phyloP scores from a whole-genome alignment of 2,113 vertebrate genomes.

The Ictalurus furcatus region DNA sequence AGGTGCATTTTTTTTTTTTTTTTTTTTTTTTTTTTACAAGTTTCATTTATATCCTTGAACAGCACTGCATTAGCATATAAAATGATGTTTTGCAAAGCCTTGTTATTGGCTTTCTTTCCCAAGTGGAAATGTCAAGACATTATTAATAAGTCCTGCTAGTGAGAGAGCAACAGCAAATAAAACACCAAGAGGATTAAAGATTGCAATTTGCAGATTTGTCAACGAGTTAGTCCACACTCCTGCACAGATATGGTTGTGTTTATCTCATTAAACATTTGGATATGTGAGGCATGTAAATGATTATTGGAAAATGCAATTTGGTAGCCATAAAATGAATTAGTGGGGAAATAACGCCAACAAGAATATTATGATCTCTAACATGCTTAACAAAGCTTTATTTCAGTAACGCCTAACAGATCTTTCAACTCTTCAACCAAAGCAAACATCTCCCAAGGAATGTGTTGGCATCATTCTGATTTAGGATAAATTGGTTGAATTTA shows the following conservation, averaged over 20 bases:
- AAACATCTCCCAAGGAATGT: not conserved
- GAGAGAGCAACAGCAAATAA: constrained; percentile 35
- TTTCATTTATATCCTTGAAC: not conserved
- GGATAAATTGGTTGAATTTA: not conserved
- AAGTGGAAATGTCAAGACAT: constrained; percentile 45
- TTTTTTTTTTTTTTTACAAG: not conserved
- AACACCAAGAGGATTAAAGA: constrained; percentile 31
- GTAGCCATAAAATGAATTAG: not conserved
- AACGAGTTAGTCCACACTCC: constrained; percentile 18
- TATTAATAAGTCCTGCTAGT: constrained; percentile 43
- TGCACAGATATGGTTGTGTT: constrained; percentile 6
- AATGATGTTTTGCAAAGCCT: constrained; percentile 30
- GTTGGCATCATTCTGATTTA: not conserved
- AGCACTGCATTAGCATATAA: constrained; percentile 32
- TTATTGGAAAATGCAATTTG: not conserved
- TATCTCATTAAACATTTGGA: constrained; percentile 11
- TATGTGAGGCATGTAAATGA: not conserved
- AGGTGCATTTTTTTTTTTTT: not conserved
- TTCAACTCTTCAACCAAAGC: not conserved
- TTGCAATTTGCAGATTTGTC: constrained; percentile 36
- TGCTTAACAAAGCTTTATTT: not conserved
- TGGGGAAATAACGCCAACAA: not conserved
- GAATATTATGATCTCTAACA: not conserved
- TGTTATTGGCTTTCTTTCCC: constrained; percentile 43
- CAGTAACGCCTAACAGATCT: not conserved